Base-by-base conservation (phyloP, 1,140 invertebrate genomes). In the Hyles euphorbiae region DNA sequence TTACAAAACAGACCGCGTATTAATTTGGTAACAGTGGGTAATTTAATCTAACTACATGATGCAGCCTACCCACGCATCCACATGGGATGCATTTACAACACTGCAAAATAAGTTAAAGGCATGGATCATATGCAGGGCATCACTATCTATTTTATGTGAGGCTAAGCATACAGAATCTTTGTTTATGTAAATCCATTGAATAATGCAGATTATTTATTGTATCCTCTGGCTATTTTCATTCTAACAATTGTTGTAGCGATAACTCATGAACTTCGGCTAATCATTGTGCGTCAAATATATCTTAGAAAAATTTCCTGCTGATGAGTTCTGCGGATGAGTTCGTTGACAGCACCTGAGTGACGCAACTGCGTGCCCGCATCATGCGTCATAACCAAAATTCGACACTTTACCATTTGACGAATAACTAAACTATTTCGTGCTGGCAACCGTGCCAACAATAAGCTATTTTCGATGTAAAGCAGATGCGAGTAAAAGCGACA, bases 271-370 rank as follows among this genome's bases (percentile, higher is more conserved):
- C 4, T 40, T 40, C 36, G 36, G 8, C 36, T 40, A 2, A 22
- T 22, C 22, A 22, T 22, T 22, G 22, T 2, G 22, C 8, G 12
- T 48, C 7, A 5, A n/a, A 5, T 7, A 48, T 3, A 48, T 11
- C 5, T 2, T 48, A 1, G 12, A 48, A 5, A 5, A 48, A 5
- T 8, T 48, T 48, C 46, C 46, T 11, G 1, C 2, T 43, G 34
- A 12, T 34, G 9, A 9, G 33, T 56, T 56, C 33, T 10, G 34
- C 7, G 58, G 59, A 47, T 34, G 60, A 62, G 68, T 68, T 74
- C 70, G 70, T 72, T 72, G 65, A 72, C 67, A 73, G 63, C 40
- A 72, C 68, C 68, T 71, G 67, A 46, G 54, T 80, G 77, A 82
- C 77, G 75, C 72, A 74, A n/a, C 52, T 67, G 57, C 52, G 65